Evolutionary conservation across 2,113 vertebrate genomes (phyloP).

Genomic region (Leucopsar rothschildi): DNA sequence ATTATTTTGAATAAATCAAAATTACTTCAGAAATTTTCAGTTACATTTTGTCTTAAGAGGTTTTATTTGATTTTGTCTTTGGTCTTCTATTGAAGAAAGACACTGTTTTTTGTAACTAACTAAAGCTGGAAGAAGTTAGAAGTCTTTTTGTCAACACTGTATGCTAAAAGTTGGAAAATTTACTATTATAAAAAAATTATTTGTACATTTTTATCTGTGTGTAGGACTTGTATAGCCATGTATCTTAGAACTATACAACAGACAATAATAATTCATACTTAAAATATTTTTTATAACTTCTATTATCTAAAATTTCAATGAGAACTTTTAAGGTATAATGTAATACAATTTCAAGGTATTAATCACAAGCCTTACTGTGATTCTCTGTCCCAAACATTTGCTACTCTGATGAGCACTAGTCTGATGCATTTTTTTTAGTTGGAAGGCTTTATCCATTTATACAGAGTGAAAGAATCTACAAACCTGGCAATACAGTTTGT

Average conservation of each 20-base stretch:
- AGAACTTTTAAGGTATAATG: not conserved
- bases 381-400: not conserved
- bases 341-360: not conserved
- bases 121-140: not conserved
- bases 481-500: not conserved
- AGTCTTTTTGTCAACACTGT: not conserved
- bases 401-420: not conserved
- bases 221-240: not conserved
- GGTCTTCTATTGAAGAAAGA: not conserved
- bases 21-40: not conserved
- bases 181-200: not conserved
- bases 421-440: not conserved
- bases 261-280: not conserved
- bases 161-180: not conserved
- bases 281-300: not conserved
- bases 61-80: not conserved
- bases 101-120: not conserved
- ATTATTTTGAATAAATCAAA: not conserved
- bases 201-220: not conserved
- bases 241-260: not conserved
- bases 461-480: not conserved
- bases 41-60: not conserved
- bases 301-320: not conserved
- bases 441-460: not conserved
- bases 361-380: not conserved